Percentiles rank a stretch among this genome's conserved stretches.
Evolutionary conservation across 2,888 invertebrate species (phyloP).

Genomic region (Omphaloscelis lunosa): DNA sequence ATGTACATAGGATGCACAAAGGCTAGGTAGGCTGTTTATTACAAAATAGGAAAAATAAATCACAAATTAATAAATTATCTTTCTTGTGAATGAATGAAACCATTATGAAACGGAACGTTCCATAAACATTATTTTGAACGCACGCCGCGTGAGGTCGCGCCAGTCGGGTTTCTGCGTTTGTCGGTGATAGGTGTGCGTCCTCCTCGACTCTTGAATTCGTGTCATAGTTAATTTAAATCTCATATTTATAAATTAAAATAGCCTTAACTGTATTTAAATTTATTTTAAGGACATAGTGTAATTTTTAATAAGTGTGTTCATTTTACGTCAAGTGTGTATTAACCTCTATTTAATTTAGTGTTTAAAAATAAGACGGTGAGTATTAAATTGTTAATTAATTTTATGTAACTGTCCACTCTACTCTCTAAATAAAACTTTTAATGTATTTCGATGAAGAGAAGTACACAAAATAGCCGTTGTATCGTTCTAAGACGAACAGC

Average conservation of each 20-base stretch:
- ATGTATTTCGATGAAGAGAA: slow-evolving; percentile 29
- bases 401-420: slow-evolving; percentile 56
- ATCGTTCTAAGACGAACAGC: slow-evolving; percentile 64
- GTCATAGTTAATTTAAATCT: slow-evolving; percentile 78
- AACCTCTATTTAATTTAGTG: slow-evolving; percentile 73
- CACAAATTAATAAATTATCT: slow-evolving; percentile 21
- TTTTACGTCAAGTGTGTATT: slow-evolving; percentile 77
- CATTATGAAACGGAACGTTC: slow-evolving; percentile 74
- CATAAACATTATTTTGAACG: slow-evolving; percentile 77
- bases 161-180: slow-evolving; percentile 90
- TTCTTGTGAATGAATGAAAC: slow-evolving; percentile 70
- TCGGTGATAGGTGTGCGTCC: slow-evolving; percentile 81
- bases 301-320: slow-evolving; percentile 75
- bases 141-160: slow-evolving; percentile 78
- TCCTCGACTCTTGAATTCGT: slow-evolving; percentile 84
- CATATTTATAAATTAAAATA: slow-evolving; percentile 74
- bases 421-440: slow-evolving; percentile 47
- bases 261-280: slow-evolving; percentile 64
- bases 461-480: slow-evolving; percentile 29
- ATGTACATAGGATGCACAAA: neutral
- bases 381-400: slow-evolving; percentile 68
- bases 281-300: slow-evolving; percentile 67
- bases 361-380: slow-evolving; percentile 81
- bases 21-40: slow-evolving; percentile 3
- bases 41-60: slow-evolving; percentile 39